These are phyloP conservation scores for Acanthococcus lagerstroemiae DNA, from an alignment of 2,888 invertebrate genomes.

Conservation along the genomic window DNA sequence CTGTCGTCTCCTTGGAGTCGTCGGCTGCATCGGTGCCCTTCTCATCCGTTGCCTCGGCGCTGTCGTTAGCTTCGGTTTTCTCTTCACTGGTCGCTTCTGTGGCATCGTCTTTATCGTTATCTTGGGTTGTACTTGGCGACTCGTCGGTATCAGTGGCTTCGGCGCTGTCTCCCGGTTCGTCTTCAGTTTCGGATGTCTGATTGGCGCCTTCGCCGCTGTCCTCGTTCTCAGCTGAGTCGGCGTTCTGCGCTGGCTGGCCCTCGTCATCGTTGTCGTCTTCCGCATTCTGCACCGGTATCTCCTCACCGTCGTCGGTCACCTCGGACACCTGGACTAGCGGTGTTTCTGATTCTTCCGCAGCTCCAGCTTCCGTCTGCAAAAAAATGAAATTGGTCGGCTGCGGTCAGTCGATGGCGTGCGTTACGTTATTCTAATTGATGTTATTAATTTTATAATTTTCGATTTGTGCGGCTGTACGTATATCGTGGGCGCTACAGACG, in stretches of 20 bases:
- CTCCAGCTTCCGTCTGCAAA: constrained; percentile 17
- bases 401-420: background rate
- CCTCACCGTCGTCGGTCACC: constrained; percentile 15
- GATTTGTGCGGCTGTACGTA: background rate
- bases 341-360: constrained; percentile 15
- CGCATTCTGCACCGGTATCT: constrained; percentile 2
- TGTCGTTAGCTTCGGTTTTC: background rate
- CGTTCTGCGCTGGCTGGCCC: constrained; percentile 25
- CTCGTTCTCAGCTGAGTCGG: constrained; percentile 37
- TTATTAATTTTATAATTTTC: background rate
- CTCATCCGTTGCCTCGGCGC: no score
- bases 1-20: no score
- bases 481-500: constrained; percentile 8
- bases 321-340: constrained; percentile 21
- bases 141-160: constrained; percentile 12
- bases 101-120: background rate
- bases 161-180: constrained; percentile 9
- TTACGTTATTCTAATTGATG: background rate
- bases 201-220: constrained; percentile 37
- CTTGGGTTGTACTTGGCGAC: no score
- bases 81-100: background rate
- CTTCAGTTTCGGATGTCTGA: background rate
- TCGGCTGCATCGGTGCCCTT: no score
- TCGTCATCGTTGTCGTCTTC: background rate
- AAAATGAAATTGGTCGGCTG: background rate